Evolutionary conservation across 2,888 invertebrate species (phyloP).

Genomic region (Sinhomidia bicolor): DNA sequence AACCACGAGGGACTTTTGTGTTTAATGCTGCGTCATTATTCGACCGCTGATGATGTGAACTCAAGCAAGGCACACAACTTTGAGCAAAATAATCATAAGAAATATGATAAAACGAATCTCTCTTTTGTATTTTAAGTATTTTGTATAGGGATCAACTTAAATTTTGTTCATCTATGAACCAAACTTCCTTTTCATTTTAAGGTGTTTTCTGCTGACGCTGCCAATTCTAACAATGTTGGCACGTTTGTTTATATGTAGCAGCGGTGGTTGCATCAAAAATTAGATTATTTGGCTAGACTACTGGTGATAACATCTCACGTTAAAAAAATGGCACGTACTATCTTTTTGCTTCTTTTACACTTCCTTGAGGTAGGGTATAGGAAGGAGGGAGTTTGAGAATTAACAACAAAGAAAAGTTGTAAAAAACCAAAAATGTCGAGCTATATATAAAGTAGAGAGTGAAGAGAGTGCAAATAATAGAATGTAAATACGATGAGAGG

Average conservation of each 20-base stretch:
- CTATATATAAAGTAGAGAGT: not conserved
- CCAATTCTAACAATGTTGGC: constrained; percentile 17
- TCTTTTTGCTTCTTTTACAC: not conserved
- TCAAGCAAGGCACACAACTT: not conserved
- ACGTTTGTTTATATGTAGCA: not conserved
- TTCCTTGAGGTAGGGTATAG: constrained; percentile 43
- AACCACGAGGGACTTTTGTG: too few species aligned
- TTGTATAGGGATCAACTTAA: not conserved
- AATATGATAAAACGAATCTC: not conserved
- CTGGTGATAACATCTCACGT: not conserved
- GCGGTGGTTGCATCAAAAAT: constrained; percentile 4
- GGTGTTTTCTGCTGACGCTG: constrained; percentile 20
- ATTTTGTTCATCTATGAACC: not conserved
- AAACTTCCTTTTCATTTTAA: constrained; percentile 31
- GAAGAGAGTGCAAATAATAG: too few species aligned
- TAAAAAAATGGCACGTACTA: not conserved
- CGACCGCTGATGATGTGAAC: not conserved
- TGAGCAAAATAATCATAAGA: not conserved
- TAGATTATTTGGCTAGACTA: constrained; percentile 5
- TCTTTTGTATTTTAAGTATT: not conserved
- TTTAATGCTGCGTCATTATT: not conserved
- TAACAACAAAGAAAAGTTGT: not conserved
- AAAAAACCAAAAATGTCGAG: not conserved
- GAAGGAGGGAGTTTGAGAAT: not conserved
- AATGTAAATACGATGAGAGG: not conserved